phyloP scores from a whole-genome alignment of 2,113 vertebrate species.

The Enhydra lutris region DNA sequence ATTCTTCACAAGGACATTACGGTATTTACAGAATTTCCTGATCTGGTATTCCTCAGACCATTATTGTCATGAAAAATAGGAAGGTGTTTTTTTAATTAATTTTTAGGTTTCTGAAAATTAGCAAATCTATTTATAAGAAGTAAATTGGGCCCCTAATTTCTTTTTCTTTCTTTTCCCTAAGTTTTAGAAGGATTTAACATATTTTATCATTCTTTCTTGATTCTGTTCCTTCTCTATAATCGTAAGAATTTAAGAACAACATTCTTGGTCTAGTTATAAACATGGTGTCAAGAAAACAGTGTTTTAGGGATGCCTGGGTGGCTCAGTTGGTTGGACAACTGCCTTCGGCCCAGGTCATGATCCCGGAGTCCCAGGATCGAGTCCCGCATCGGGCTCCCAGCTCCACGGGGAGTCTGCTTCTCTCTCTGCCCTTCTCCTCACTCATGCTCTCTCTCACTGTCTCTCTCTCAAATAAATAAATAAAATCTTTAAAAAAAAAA shows the following conservation, averaged over 20 bases:
- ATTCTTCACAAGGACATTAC: not conserved
- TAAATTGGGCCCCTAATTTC: not conserved
- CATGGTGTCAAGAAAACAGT: not conserved
- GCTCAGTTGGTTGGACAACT: too few species aligned
- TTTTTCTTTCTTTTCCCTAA: slow-evolving; percentile 12
- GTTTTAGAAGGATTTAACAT: not conserved
- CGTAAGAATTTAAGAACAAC: slow-evolving; percentile 10
- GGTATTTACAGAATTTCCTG: slow-evolving; percentile 29
- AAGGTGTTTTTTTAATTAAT: not conserved
- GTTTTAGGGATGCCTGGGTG: too few species aligned
- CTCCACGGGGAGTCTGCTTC: too few species aligned
- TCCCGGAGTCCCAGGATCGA: too few species aligned
- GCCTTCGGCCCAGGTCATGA: too few species aligned
- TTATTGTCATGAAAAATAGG: not conserved
- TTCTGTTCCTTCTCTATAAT: not conserved
- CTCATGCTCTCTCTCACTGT: too few species aligned
- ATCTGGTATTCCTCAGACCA: not conserved
- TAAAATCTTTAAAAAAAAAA: too few species aligned
- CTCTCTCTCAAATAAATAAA: too few species aligned
- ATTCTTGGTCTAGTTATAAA: slow-evolving; percentile 32
- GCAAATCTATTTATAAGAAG: not conserved
- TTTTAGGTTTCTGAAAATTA: slow-evolving; percentile 48
- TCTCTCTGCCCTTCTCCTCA: too few species aligned
- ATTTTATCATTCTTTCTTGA: not conserved
- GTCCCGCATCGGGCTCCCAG: too few species aligned